Evolutionary conservation across 2,888 invertebrate species (phyloP).

Genomic region (Drosophila rellima): DNA sequence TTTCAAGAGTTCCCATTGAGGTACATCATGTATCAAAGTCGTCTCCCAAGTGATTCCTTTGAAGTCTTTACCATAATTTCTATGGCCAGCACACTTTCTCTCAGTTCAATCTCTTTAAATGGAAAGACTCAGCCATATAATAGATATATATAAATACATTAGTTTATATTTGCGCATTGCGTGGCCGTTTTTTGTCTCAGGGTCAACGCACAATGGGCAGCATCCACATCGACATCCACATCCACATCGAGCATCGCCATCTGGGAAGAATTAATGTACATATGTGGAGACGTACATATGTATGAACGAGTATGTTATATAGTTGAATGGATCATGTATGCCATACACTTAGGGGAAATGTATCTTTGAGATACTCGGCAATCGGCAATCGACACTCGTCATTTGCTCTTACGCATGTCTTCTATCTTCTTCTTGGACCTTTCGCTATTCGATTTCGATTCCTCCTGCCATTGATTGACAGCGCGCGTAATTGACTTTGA

Average conservation of each 20-base stretch:
- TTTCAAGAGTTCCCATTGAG: background rate
- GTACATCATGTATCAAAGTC: slow-evolving; percentile 26
- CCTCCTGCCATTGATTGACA: slow-evolving; percentile 78
- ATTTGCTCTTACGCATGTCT: slow-evolving; percentile 78
- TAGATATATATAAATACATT: slow-evolving; percentile 41
- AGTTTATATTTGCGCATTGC: slow-evolving; percentile 75
- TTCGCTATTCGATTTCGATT: slow-evolving; percentile 48
- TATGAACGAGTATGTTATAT: background rate
- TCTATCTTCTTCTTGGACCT: slow-evolving; percentile 44
- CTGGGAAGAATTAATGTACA: slow-evolving; percentile 54
- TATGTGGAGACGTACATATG: slow-evolving; percentile 20
- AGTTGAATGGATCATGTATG: slow-evolving; percentile 72
- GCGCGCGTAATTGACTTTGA: slow-evolving; percentile 80
- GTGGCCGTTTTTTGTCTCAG: slow-evolving; percentile 77
- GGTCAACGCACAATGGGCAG: slow-evolving; percentile 71
- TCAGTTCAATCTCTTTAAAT: slow-evolving; percentile 5
- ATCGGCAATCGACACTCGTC: slow-evolving; percentile 21
- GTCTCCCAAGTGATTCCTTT: slow-evolving; percentile 40
- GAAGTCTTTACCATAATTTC: slow-evolving; percentile 50
- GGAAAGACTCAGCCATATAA: slow-evolving; percentile 1
- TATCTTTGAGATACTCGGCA: slow-evolving; percentile 63
- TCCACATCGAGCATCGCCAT: slow-evolving; percentile 46
- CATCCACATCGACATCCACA: slow-evolving; percentile 35
- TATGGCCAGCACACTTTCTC: slow-evolving; percentile 20
- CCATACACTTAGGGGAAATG: slow-evolving; percentile 78